Evolutionary conservation across 2,888 invertebrate species (phyloP).

Genomic region (Aleiodes testaceus): DNA sequence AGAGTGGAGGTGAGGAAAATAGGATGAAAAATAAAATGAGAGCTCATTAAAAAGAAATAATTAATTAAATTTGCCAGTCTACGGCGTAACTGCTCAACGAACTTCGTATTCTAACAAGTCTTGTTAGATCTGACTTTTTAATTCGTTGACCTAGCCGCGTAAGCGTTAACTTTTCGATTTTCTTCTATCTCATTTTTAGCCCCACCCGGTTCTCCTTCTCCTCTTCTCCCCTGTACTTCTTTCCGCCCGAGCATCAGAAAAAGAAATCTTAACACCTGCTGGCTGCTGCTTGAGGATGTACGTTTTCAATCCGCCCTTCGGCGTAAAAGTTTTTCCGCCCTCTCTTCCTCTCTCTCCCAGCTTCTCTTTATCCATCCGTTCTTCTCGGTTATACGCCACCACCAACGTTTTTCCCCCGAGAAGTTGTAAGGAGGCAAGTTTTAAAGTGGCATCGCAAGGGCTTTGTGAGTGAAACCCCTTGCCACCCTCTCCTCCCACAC

Average conservation of each 20-base stretch:
- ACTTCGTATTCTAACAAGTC: slow-evolving; percentile 37
- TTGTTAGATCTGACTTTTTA: slow-evolving; percentile 42
- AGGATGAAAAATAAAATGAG: not conserved
- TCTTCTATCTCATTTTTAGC: not conserved
- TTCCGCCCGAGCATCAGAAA: slow-evolving; percentile 27
- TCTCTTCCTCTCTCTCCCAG: slow-evolving; percentile 16
- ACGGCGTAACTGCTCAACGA: not conserved
- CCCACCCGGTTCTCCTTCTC: not conserved
- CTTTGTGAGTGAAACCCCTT: slow-evolving; percentile 36
- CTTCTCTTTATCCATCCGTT: not conserved
- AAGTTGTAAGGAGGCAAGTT: slow-evolving; percentile 39
- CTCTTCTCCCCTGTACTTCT: not conserved
- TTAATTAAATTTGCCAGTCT: slow-evolving; percentile 22
- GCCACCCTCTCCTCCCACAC: slow-evolving; percentile 10
- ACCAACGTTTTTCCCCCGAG: slow-evolving; percentile 24
- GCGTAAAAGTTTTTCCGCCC: slow-evolving; percentile 34
- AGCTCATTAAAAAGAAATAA: slow-evolving; percentile 22
- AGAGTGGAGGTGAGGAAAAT: not conserved
- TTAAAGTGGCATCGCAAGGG: slow-evolving; percentile 41
- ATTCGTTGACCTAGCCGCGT: slow-evolving; percentile 34
- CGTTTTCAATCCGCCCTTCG: slow-evolving; percentile 41
- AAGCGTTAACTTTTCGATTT: slow-evolving; percentile 33
- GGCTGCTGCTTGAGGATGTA: slow-evolving; percentile 41
- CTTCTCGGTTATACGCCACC: not conserved
- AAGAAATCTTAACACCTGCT: slow-evolving; percentile 43